Percentiles rank a stretch among this genome's conserved stretches.
Conservation (phyloP, 1,140 invertebrate genomes). For the Apis cerana region DNA sequence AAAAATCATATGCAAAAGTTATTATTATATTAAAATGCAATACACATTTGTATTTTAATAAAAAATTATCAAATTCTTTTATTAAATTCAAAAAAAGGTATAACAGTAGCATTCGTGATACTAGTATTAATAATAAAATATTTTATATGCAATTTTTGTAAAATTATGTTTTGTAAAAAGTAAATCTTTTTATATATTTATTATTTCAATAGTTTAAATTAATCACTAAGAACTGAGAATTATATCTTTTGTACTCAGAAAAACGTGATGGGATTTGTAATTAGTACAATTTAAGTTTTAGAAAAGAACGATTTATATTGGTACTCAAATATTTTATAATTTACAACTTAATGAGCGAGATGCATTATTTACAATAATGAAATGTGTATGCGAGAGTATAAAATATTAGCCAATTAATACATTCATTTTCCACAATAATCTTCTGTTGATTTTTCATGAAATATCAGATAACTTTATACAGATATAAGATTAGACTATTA, state of each 20-base stretch:
- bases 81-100: slow-evolving; percentile 7
- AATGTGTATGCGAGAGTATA: slow-evolving; percentile 49
- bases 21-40: slow-evolving; percentile 16
- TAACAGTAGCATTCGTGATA: slow-evolving; percentile 36
- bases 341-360: slow-evolving; percentile 64
- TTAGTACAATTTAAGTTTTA: slow-evolving; percentile 27
- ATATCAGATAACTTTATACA: slow-evolving; percentile 24
- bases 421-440: slow-evolving; percentile 35
- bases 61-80: slow-evolving; percentile 17
- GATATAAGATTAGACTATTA: slow-evolving; percentile 40
- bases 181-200: slow-evolving; percentile 39
- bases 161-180: slow-evolving; percentile 18
- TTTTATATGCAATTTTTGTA: slow-evolving; percentile 11
- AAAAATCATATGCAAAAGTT: neutral
- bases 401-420: slow-evolving; percentile 50
- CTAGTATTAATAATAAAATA: slow-evolving; percentile 35
- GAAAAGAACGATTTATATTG: slow-evolving; percentile 46
- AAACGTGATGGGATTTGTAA: slow-evolving; percentile 36
- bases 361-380: slow-evolving; percentile 72
- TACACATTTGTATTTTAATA: slow-evolving; percentile 19
- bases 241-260: neutral
- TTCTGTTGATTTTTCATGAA: slow-evolving; percentile 15
- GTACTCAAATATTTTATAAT: slow-evolving; percentile 53
- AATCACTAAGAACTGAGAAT: neutral
- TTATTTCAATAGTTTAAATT: slow-evolving; percentile 6